Percentiles rank a stretch among this genome's conserved stretches.
Conservation (phyloP, 23 tunicate species). For the Ciona savignyi region DNA sequence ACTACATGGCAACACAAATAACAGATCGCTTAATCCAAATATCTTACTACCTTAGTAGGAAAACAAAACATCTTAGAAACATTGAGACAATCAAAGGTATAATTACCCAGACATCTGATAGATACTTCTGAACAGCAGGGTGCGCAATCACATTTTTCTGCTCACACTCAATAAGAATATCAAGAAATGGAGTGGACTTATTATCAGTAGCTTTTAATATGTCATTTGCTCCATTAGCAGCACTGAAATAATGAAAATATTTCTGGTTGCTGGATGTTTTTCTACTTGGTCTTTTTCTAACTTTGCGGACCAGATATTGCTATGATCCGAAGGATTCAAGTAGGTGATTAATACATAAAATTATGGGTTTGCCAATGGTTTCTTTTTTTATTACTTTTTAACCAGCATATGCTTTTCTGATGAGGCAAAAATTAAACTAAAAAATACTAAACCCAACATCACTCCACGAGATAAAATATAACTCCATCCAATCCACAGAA, state of each 20-base stretch:
- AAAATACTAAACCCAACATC: too few species aligned
- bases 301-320: not conserved
- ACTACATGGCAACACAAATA: too few species aligned
- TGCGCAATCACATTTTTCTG: slow-evolving; percentile 87
- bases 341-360: too few species aligned
- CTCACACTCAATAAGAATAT: slow-evolving; percentile 79
- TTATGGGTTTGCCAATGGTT: too few species aligned
- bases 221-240: slow-evolving; percentile 73
- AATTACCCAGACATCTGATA: slow-evolving; percentile 85
- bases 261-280: not conserved
- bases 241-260: slow-evolving; percentile 20
- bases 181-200: slow-evolving; percentile 74
- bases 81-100: not conserved
- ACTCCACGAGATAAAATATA: too few species aligned
- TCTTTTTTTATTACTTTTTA: too few species aligned
- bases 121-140: slow-evolving; percentile 83
- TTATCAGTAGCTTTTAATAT: slow-evolving; percentile 74
- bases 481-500: too few species aligned
- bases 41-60: not conserved
- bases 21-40: not conserved
- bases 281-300: not conserved
- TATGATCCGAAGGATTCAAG: too few species aligned
- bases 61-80: not conserved
- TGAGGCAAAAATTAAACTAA: too few species aligned
- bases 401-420: too few species aligned